A percentile compares a stretch with the other conserved stretches of the same genome.
These are phyloP conservation scores for Accipiter virgatus DNA, from an alignment of 2,113 vertebrate genomes.

Conservation along the genomic window DNA sequence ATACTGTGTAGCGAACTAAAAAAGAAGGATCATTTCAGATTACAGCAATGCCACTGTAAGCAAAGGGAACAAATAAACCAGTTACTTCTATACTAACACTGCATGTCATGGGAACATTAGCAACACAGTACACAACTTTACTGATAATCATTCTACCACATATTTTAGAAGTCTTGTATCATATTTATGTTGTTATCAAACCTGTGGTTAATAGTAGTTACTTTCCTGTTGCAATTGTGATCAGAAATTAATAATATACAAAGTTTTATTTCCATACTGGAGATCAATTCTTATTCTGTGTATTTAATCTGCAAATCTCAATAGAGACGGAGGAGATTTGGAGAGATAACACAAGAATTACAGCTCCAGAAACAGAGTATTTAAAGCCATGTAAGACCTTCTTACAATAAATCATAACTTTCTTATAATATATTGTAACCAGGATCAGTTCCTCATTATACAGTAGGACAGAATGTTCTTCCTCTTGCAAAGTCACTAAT, in stretches of 20 bases:
- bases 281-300: not conserved
- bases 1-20: not conserved
- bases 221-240: not conserved
- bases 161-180: not conserved
- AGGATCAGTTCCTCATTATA: slow-evolving; percentile 51
- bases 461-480: not conserved
- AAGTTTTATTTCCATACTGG: not conserved
- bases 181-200: not conserved
- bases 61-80: not conserved
- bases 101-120: not conserved
- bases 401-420: slow-evolving; percentile 30
- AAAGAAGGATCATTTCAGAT: not conserved
- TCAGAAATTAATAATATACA: not conserved
- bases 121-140: not conserved
- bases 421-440: slow-evolving; percentile 36
- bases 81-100: not conserved
- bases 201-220: not conserved
- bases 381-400: not conserved
- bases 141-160: not conserved
- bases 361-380: not conserved
- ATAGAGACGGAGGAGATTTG: not conserved
- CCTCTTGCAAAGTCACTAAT: slow-evolving; percentile 45
- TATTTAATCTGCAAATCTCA: not conserved
- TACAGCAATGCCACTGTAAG: not conserved
- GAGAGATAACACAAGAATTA: slow-evolving; percentile 27